Conservation (phyloP, 2,113 vertebrate genomes). For the Crotalus tigris region DNA sequence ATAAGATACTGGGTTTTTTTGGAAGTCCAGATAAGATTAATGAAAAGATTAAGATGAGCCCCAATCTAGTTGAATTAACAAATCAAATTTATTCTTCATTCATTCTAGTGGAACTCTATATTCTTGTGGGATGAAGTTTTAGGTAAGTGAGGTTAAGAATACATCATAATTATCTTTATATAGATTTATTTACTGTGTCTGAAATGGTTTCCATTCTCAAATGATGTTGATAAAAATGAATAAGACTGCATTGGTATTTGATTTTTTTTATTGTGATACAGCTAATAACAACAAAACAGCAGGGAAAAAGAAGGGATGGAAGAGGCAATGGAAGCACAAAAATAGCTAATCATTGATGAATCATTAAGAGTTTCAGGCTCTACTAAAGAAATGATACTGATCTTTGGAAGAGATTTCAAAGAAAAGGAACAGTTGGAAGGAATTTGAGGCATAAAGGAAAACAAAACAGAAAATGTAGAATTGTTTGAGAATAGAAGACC, state of each 20-base stretch:
- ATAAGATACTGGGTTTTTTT: not conserved
- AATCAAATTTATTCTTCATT: not conserved
- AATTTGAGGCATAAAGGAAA: not conserved
- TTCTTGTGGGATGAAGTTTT: not conserved
- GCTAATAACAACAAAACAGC: not conserved
- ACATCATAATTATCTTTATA: not conserved
- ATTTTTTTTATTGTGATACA: not conserved
- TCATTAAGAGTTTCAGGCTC: not conserved
- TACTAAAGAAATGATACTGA: not conserved
- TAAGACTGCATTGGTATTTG: not conserved
- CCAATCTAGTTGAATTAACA: not conserved
- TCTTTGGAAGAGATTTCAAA: not conserved
- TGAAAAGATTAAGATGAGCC: not conserved
- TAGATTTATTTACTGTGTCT: not conserved
- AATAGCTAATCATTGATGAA: not conserved
- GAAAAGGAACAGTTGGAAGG: not conserved
- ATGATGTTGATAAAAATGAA: not conserved
- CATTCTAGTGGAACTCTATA: not conserved
- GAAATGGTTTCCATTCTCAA: not conserved
- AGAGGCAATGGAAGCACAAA: not conserved
- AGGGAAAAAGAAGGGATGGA: not conserved
- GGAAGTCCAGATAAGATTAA: not conserved
- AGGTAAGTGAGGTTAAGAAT: not conserved
- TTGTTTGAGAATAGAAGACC: not conserved
- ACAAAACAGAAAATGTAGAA: not conserved